Conservation (phyloP, 2,888 invertebrate genomes). For the Platynereis dumerilii region DNA sequence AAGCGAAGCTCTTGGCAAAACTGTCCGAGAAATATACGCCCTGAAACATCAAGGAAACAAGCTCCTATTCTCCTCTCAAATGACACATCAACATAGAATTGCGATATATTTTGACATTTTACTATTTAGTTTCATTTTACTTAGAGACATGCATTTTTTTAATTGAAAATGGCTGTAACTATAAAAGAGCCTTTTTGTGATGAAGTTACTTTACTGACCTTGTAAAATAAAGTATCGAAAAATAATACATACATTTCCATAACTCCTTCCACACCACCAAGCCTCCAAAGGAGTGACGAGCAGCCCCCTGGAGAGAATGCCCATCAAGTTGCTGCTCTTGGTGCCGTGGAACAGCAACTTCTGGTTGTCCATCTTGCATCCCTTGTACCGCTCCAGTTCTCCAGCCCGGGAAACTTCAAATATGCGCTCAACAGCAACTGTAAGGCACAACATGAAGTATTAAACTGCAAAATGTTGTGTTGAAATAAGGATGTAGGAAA, state of each 20-base stretch:
- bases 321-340: slow-evolving; percentile 64
- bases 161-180: too few species aligned
- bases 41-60: slow-evolving; percentile 45
- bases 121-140: too few species aligned
- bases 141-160: too few species aligned
- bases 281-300: slow-evolving; percentile 65
- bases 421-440: slow-evolving; percentile 47
- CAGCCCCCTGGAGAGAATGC: slow-evolving; percentile 65
- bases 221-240: too few species aligned
- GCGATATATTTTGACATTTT: neutral
- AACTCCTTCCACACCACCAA: slow-evolving; percentile 61
- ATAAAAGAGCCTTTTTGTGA: too few species aligned
- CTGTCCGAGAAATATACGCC: slow-evolving; percentile 67
- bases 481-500: too few species aligned
- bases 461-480: too few species aligned
- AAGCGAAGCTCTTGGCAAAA: slow-evolving; percentile 64
- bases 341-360: slow-evolving; percentile 67
- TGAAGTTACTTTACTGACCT: too few species aligned
- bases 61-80: neutral
- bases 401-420: slow-evolving; percentile 53
- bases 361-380: slow-evolving; percentile 49
- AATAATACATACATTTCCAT: slow-evolving; percentile 60
- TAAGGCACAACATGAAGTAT: too few species aligned
- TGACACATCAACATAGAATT: neutral
- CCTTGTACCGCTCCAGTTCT: slow-evolving; percentile 45